Evolutionary conservation across 2,113 vertebrate species (phyloP).

Genomic region (Semicossyphus pulcher): DNA sequence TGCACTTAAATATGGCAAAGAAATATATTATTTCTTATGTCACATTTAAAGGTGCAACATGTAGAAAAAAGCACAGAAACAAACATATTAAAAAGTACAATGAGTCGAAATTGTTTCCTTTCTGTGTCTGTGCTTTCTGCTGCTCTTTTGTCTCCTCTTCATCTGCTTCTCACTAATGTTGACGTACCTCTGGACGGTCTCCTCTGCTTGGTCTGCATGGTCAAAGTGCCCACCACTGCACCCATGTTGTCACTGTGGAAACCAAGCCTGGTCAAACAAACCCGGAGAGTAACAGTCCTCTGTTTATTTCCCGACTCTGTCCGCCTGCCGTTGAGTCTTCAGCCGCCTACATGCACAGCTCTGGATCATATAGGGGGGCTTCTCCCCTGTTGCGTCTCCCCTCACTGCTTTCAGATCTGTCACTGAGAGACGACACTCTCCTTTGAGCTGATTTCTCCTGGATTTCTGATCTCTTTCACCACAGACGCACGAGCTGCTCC

Average conservation of each 20-base stretch:
- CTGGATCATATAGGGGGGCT: conserved; percentile 46
- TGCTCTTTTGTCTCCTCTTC: conserved; percentile 30
- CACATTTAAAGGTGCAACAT: background rate
- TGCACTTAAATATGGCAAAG: conserved; percentile 1
- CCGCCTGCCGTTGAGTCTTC: conserved; percentile 29
- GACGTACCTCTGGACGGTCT: conserved; percentile 94
- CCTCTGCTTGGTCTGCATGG: conserved; percentile 98
- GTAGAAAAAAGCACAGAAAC: background rate
- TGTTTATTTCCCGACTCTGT: conserved; percentile 32
- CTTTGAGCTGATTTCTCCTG: conserved; percentile 57
- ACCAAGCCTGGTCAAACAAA: conserved; percentile 74
- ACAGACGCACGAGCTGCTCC: conserved; percentile 60
- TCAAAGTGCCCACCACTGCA: conserved; percentile 97
- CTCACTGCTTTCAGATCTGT: conserved; percentile 45
- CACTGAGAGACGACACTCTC: conserved; percentile 41
- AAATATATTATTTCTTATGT: background rate
- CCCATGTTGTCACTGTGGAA: conserved; percentile 89
- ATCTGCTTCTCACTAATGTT: conserved; percentile 29
- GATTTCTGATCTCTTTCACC: conserved; percentile 68
- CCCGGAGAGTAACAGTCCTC: conserved; percentile 54
- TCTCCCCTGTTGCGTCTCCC: conserved; percentile 28
- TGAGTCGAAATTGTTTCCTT: background rate
- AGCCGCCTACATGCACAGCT: conserved; percentile 29
- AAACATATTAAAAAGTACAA: background rate
- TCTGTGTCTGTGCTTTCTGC: conserved; percentile 5